These are phyloP conservation scores for Eufriesea mexicana DNA, from an alignment of 1,140 invertebrate species.

Conservation along the genomic window DNA sequence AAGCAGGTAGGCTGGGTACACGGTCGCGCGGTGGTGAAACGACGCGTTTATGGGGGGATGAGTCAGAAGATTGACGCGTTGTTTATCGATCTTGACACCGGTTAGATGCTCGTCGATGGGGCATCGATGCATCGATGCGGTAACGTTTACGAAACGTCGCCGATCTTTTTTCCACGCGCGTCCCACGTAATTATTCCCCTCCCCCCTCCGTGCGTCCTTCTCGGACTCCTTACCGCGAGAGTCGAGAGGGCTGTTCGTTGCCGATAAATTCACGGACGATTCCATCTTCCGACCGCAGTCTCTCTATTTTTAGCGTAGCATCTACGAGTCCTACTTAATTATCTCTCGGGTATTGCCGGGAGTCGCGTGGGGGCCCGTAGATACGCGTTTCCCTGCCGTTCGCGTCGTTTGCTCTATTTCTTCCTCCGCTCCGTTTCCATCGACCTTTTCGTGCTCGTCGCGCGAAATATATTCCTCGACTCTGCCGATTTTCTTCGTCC, in stretches of 20 bases:
- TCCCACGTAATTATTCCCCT: neutral
- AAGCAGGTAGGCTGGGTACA: slow-evolving; percentile 18
- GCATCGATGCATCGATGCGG: slow-evolving; percentile 8
- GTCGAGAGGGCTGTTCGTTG: neutral
- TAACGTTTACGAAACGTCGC: neutral
- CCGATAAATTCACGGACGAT: slow-evolving; percentile 25
- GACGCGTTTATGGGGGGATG: slow-evolving; percentile 63
- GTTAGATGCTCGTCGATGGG: slow-evolving; percentile 41
- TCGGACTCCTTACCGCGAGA: neutral
- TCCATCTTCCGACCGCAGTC: neutral
- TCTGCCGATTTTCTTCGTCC: no score
- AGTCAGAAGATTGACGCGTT: slow-evolving; percentile 70
- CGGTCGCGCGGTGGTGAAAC: slow-evolving; percentile 43
- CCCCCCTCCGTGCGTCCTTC: neutral
- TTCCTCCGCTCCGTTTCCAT: no score
- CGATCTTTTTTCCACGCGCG: neutral
- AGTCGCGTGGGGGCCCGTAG: neutral
- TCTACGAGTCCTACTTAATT: slow-evolving; percentile 46
- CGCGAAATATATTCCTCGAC: neutral
- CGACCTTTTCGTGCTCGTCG: no score
- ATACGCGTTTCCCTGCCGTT: neutral
- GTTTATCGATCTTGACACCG: slow-evolving; percentile 65
- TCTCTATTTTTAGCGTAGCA: slow-evolving; percentile 42
- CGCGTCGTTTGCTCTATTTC: neutral
- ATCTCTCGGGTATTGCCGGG: slow-evolving; percentile 25